These are phyloP conservation scores for Onychomys leucogaster DNA, from an alignment of 2,797 vertebrate species.

Conservation along the genomic window DNA sequence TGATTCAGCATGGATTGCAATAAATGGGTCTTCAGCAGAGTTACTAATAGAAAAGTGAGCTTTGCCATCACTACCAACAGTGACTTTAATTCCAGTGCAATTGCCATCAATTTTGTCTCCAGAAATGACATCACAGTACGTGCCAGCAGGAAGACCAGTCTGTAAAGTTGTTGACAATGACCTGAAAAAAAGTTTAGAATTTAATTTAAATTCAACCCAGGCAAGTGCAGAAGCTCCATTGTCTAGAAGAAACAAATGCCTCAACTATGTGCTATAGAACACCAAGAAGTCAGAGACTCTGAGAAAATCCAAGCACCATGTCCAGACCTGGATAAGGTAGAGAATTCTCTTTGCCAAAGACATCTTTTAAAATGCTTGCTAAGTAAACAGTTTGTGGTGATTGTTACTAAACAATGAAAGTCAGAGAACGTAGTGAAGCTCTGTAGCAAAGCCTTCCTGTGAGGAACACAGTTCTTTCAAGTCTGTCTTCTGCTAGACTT, in stretches of 20 bases:
- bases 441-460: accelerated
- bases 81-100: conserved; percentile 92
- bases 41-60: conserved; percentile 93
- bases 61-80: conserved; percentile 88
- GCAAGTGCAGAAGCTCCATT: neutral
- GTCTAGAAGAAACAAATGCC: neutral
- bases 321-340: accelerated
- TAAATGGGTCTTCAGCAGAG: conserved; percentile 92
- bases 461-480: neutral
- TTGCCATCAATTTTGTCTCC: conserved; percentile 90
- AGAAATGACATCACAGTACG: conserved; percentile 96
- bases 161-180: conserved; percentile 88
- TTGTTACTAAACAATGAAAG: neutral
- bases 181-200: conserved; percentile 85
- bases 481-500: neutral
- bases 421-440: too few species aligned
- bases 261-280: neutral
- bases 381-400: neutral
- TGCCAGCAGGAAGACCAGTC: conserved; percentile 93
- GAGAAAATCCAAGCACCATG: neutral
- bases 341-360: neutral
- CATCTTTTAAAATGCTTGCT: neutral
- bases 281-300: neutral
- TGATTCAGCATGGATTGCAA: conserved; percentile 91
- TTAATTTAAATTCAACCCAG: neutral